phyloP scores from a whole-genome alignment of 2,113 vertebrate species.

The Gracilinanus agilis region DNA sequence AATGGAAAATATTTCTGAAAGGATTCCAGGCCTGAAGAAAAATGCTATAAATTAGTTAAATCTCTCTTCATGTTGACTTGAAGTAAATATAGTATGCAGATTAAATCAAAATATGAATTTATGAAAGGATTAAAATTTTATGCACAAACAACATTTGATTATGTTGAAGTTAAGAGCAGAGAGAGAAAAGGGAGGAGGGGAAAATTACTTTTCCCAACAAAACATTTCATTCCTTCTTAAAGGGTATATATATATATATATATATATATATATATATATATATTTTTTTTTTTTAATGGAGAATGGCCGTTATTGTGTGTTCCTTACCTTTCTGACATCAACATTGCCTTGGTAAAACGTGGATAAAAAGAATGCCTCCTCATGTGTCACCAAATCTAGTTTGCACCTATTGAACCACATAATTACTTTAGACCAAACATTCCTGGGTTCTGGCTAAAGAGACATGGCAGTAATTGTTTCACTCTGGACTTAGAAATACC shows the following conservation, averaged over 20 bases:
- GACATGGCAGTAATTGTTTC: not conserved
- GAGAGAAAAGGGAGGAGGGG: not conserved
- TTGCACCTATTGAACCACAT: accelerated
- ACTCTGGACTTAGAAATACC: not conserved
- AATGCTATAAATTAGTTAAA: slow-evolving; percentile 82
- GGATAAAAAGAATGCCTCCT: accelerated
- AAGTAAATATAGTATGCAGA: slow-evolving; percentile 85
- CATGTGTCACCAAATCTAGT: accelerated
- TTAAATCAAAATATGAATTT: slow-evolving; percentile 85
- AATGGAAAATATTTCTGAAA: slow-evolving; percentile 82
- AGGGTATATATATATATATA: too few species aligned
- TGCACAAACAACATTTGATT: slow-evolving; percentile 84
- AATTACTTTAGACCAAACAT: not conserved
- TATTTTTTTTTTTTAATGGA: not conserved
- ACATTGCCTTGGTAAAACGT: not conserved
- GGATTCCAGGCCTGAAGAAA: slow-evolving; percentile 80
- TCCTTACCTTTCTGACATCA: accelerated
- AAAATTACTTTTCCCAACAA: slow-evolving; percentile 9
- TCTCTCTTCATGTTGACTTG: slow-evolving; percentile 79
- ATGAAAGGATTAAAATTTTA: slow-evolving; percentile 84
- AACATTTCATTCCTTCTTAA: not conserved
- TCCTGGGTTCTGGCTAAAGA: not conserved
- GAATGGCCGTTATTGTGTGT: not conserved
- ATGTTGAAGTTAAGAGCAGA: slow-evolving; percentile 80
- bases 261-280: too few species aligned